phyloP scores from a whole-genome alignment of 2,888 invertebrate species.

The Cynaeus angustus region DNA sequence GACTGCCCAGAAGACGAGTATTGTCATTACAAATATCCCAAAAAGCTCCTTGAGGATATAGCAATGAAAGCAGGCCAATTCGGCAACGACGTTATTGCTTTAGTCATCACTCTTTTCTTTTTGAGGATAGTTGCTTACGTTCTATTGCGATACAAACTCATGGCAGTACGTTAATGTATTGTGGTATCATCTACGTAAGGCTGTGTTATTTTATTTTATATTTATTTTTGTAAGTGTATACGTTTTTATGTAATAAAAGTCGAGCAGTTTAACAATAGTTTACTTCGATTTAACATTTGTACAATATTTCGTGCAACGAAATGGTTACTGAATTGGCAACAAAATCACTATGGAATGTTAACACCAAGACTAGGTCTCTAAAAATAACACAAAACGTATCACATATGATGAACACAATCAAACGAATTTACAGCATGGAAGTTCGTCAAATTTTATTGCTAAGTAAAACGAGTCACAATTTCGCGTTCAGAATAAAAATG shows the following conservation, averaged over 20 bases:
- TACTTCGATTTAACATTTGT: no score
- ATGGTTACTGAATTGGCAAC: no score
- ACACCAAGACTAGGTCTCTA: no score
- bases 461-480: no score
- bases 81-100: constrained; percentile 86
- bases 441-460: no score
- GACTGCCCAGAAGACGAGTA: constrained; percentile 84
- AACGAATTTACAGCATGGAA: no score
- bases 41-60: constrained; percentile 87
- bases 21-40: constrained; percentile 89
- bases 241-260: background rate
- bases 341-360: no score
- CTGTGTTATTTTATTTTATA: constrained; percentile 49
- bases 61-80: constrained; percentile 88
- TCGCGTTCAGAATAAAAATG: no score
- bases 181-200: constrained; percentile 33
- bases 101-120: constrained; percentile 79
- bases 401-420: no score
- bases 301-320: no score
- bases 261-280: no score
- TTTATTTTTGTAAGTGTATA: constrained; percentile 39
- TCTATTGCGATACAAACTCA: constrained; percentile 85
- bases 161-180: constrained; percentile 75
- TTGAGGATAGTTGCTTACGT: constrained; percentile 81
- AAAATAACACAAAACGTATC: no score